Evolutionary conservation across 2,888 invertebrate genomes (phyloP).

Genomic region (Sphinx pinastri): DNA sequence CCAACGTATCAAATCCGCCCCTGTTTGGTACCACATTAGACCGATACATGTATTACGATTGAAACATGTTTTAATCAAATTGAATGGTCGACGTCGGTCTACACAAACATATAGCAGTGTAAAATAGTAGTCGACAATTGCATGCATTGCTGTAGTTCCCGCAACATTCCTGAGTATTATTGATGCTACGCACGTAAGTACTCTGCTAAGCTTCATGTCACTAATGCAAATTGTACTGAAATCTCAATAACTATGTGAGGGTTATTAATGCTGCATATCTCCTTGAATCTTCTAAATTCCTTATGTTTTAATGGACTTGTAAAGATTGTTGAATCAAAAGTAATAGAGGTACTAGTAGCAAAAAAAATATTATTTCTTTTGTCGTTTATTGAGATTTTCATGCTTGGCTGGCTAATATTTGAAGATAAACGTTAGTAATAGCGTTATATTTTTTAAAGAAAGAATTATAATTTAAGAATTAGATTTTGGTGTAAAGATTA

Average conservation of each 20-base stretch:
- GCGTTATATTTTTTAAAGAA: too few relatives aligned
- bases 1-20: too few relatives aligned
- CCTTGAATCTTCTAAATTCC: too few relatives aligned
- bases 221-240: slow-evolving; percentile 15
- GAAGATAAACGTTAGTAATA: too few relatives aligned
- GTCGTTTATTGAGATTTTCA: too few relatives aligned
- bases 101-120: background rate
- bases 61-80: slow-evolving; percentile 19
- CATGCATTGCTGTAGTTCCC: background rate
- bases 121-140: slow-evolving; percentile 11
- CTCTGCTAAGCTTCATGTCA: slow-evolving; percentile 28
- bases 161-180: slow-evolving; percentile 13
- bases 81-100: slow-evolving; percentile 1
- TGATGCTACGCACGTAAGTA: slow-evolving; percentile 20
- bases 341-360: too few relatives aligned
- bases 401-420: too few relatives aligned
- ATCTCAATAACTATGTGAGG: background rate
- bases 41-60: background rate
- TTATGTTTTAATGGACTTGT: too few relatives aligned
- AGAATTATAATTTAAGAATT: too few relatives aligned
- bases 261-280: too few relatives aligned
- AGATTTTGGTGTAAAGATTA: too few relatives aligned
- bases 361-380: too few relatives aligned
- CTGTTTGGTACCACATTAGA: background rate
- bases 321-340: background rate